Conservation (phyloP, 2,888 invertebrate species). For the Cheilosia urbana region DNA sequence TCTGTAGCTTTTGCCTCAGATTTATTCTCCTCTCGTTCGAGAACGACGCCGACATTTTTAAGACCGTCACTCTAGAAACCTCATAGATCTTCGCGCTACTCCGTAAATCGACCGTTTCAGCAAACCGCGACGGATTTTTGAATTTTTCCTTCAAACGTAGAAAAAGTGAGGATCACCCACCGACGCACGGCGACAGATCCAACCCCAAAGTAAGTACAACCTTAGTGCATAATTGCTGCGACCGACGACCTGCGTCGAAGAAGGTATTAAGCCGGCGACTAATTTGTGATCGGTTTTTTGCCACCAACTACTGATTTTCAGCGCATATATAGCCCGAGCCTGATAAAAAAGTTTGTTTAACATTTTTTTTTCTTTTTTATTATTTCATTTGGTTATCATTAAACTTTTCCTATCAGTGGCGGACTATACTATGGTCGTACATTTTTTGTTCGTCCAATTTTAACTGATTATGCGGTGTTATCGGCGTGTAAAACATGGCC, state of each 20-base stretch:
- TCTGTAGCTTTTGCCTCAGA: constrained; percentile 60
- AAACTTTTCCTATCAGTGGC: constrained; percentile 73
- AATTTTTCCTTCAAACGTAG: background rate
- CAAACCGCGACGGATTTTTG: constrained; percentile 25
- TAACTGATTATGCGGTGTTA: constrained; percentile 69
- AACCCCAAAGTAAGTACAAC: constrained; percentile 37
- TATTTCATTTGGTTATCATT: constrained; percentile 71
- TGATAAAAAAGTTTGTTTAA: constrained; percentile 72
- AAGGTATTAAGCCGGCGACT: constrained; percentile 74
- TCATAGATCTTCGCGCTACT: constrained; percentile 42
- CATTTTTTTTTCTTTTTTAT: constrained; percentile 38
- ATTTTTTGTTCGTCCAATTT: constrained; percentile 47
- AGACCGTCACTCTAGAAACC: constrained; percentile 39
- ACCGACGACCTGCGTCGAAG: constrained; percentile 56
- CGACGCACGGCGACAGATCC: background rate
- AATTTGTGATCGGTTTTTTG: constrained; percentile 75
- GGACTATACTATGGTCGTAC: constrained; percentile 26
- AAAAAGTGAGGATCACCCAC: background rate
- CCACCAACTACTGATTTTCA: constrained; percentile 74
- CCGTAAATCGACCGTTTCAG: constrained; percentile 15
- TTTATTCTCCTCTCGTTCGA: constrained; percentile 64
- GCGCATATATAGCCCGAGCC: constrained; percentile 50
- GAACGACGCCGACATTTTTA: constrained; percentile 49
- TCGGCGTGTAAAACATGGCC: constrained; percentile 68
- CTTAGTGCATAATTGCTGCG: constrained; percentile 35